Conservation (phyloP, 1,140 invertebrate species). For the Drosophila navojoa region DNA sequence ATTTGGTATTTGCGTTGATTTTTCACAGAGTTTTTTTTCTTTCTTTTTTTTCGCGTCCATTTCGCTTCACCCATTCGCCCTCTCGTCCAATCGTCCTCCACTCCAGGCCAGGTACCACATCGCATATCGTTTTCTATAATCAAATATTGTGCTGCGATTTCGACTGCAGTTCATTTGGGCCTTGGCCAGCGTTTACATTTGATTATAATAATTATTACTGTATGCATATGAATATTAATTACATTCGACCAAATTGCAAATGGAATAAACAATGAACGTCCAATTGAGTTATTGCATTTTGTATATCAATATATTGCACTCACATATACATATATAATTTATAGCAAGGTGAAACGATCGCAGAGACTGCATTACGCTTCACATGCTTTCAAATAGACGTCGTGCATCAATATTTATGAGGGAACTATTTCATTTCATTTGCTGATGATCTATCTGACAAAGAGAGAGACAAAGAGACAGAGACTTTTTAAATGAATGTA, state of each 20-base stretch:
- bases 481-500: too few species aligned
- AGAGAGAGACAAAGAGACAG: too few species aligned
- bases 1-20: constrained; percentile 78
- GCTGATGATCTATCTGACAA: too few species aligned
- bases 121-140: constrained; percentile 66
- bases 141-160: constrained; percentile 69
- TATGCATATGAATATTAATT: constrained; percentile 5
- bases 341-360: not conserved
- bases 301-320: not conserved
- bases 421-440: too few species aligned
- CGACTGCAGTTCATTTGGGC: constrained; percentile 40
- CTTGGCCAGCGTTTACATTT: constrained; percentile 34
- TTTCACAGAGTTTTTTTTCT: constrained; percentile 43
- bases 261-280: not conserved
- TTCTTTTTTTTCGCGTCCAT: not conserved
- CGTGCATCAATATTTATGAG: too few species aligned
- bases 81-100: too few species aligned
- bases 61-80: not conserved
- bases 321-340: too few species aligned
- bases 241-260: not conserved
- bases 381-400: too few species aligned
- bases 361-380: too few species aligned
- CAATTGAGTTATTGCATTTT: not conserved
- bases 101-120: constrained; percentile 16
- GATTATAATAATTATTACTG: constrained; percentile 20